These are phyloP conservation scores for Rhyacichthys aspro DNA, from an alignment of 2,797 vertebrate species.

Conservation along the genomic window DNA sequence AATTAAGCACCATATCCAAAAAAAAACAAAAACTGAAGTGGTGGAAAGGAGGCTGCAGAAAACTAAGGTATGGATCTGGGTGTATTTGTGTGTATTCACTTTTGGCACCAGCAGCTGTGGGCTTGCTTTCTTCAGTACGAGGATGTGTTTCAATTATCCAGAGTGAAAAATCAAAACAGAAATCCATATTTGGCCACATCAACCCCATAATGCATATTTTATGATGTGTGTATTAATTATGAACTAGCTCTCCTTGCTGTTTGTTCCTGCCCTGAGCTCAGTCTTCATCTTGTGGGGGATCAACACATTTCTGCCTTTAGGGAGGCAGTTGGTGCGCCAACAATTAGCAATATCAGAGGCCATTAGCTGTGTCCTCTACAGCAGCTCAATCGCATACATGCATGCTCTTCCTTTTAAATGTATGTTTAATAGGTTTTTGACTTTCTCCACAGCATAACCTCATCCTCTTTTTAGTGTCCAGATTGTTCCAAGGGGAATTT, in stretches of 20 bases:
- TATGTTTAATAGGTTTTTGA: conserved; percentile 51
- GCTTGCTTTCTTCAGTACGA: conserved; percentile 49
- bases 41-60: too few relatives aligned
- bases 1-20: not conserved
- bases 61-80: too few relatives aligned
- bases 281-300: conserved; percentile 51
- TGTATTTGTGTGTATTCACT: not conserved
- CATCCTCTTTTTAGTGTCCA: conserved; percentile 16
- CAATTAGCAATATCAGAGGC: conserved; percentile 61
- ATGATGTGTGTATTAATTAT: conserved; percentile 74
- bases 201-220: conserved; percentile 69
- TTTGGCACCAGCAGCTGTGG: conserved; percentile 25
- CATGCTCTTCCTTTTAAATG: conserved; percentile 37
- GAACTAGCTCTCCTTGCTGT: conserved; percentile 56
- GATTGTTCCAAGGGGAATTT: conserved; percentile 20
- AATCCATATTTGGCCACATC: conserved; percentile 71
- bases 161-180: conserved; percentile 67
- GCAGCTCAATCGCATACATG: conserved; percentile 27
- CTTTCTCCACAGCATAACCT: conserved; percentile 9
- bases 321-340: conserved; percentile 51
- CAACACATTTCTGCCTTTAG: conserved; percentile 66
- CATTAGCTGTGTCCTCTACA: conserved; percentile 50
- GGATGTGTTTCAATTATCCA: conserved; percentile 65
- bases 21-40: not conserved
- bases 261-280: conserved; percentile 52